A percentile compares a stretch with the other conserved stretches of the same genome.
Conservation (phyloP, 2,888 invertebrate genomes). For the Tolmerus cingulatus region DNA sequence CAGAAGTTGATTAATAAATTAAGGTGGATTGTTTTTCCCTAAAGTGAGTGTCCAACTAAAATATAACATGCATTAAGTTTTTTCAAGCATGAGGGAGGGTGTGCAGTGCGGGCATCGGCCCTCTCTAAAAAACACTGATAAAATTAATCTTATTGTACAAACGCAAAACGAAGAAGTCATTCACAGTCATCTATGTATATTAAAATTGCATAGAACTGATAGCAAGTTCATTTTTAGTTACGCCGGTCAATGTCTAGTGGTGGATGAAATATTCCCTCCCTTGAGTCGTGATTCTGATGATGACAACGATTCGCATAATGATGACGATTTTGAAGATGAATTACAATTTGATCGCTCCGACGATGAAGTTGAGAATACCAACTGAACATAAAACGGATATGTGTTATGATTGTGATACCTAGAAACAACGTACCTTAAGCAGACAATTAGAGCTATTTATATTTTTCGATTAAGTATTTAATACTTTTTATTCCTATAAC, state of each 20-base stretch:
- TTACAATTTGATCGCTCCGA: constrained; percentile 59
- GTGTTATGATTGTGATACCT: constrained; percentile 32
- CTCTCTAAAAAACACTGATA: background rate
- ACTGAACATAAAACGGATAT: constrained; percentile 42
- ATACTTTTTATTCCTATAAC: constrained; percentile 21
- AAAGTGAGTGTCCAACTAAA: background rate
- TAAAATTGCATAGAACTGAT: background rate
- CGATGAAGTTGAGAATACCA: constrained; percentile 46
- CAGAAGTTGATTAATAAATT: background rate
- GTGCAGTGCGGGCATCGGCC: background rate
- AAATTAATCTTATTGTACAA: background rate
- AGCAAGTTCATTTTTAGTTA: constrained; percentile 75
- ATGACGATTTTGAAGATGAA: constrained; percentile 56
- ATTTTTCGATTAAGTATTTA: constrained; percentile 22
- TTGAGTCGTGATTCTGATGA: constrained; percentile 63
- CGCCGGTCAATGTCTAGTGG: constrained; percentile 89
- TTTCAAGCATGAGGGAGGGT: background rate
- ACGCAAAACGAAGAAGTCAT: background rate
- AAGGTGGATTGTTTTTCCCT: background rate
- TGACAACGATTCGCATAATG: constrained; percentile 56
- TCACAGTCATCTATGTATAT: background rate
- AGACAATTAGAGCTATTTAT: constrained; percentile 7
- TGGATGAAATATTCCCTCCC: constrained; percentile 91
- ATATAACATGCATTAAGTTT: background rate
- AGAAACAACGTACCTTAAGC: constrained; percentile 31